phyloP scores from a whole-genome alignment of 2,797 vertebrate genomes.

The Loriculus beryllinus region DNA sequence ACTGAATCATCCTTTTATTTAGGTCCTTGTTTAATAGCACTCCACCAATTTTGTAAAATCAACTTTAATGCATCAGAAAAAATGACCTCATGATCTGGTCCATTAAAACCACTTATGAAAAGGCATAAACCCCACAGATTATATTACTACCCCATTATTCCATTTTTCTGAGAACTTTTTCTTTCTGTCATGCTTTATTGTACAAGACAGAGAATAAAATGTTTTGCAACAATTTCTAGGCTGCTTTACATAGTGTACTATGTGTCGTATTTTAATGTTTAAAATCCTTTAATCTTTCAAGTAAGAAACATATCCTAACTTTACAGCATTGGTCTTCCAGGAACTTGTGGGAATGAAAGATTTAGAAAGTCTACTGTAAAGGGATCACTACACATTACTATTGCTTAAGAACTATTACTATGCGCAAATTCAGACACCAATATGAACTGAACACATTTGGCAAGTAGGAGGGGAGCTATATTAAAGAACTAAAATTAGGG shows the following conservation, averaged over 20 bases:
- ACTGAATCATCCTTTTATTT: not conserved
- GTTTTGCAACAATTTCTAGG: not conserved
- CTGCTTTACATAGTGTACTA: not conserved
- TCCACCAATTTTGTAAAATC: not conserved
- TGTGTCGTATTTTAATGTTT: not conserved
- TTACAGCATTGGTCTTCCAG: not conserved
- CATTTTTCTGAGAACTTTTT: not conserved
- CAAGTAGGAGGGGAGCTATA: not conserved
- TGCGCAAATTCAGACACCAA: not conserved
- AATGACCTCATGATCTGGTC: not conserved
- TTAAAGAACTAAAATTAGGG: not conserved
- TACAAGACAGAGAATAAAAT: not conserved
- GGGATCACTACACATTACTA: constrained; percentile 13
- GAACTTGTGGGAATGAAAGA: constrained; percentile 6
- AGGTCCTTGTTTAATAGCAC: not conserved
- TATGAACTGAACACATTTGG: constrained; percentile 11
- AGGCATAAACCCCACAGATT: not conserved
- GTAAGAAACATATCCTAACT: not conserved
- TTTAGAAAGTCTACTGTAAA: constrained; percentile 24
- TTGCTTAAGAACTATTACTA: not conserved
- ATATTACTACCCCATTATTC: not conserved
- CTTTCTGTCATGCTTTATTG: not conserved
- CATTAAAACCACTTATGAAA: constrained; percentile 12
- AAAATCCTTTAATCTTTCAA: constrained; percentile 32
- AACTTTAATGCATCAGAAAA: not conserved